Evolutionary conservation across 2,113 vertebrate species (phyloP).

Genomic region (Rousettus leschenaultii): DNA sequence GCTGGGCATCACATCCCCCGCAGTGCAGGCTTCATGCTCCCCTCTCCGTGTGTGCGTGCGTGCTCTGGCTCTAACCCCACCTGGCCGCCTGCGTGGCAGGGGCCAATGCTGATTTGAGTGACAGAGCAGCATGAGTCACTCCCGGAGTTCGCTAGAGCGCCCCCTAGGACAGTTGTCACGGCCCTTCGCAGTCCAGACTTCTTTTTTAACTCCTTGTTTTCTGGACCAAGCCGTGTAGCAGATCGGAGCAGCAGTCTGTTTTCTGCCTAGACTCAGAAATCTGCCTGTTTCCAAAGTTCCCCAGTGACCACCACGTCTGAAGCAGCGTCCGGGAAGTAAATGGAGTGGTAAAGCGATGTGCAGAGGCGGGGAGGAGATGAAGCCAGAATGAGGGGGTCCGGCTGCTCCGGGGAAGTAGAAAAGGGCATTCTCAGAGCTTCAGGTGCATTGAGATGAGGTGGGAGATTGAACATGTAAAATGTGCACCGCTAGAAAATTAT

Average conservation of each 20-base stretch:
- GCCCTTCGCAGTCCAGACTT: conserved; percentile 58
- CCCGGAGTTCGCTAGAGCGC: conserved; percentile 80
- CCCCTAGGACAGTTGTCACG: conserved; percentile 82
- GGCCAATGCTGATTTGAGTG: conserved; percentile 76
- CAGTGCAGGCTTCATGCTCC: conserved; percentile 84
- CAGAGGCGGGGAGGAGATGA: background rate
- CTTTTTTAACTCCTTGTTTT: conserved; percentile 72
- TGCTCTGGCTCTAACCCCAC: conserved; percentile 74
- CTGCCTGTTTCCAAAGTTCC: conserved; percentile 45
- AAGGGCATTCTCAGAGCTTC: conserved; percentile 38
- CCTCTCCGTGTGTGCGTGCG: conserved; percentile 65
- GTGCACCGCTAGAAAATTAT: conserved; percentile 18
- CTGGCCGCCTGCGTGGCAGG: conserved; percentile 78
- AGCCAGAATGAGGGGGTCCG: background rate
- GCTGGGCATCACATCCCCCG: conserved; percentile 77
- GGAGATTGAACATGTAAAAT: background rate
- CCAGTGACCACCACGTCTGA: background rate
- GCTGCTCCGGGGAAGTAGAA: background rate
- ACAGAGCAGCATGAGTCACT: conserved; percentile 79
- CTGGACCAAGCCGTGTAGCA: conserved; percentile 33
- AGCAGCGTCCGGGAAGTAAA: background rate
- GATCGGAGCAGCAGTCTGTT: conserved; percentile 38
- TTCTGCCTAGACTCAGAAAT: conserved; percentile 24
- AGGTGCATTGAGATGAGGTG: background rate
- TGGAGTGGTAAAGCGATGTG: background rate